Evolutionary conservation across 1,140 invertebrate species (phyloP).

Genomic region (Melanaphis sacchari): DNA sequence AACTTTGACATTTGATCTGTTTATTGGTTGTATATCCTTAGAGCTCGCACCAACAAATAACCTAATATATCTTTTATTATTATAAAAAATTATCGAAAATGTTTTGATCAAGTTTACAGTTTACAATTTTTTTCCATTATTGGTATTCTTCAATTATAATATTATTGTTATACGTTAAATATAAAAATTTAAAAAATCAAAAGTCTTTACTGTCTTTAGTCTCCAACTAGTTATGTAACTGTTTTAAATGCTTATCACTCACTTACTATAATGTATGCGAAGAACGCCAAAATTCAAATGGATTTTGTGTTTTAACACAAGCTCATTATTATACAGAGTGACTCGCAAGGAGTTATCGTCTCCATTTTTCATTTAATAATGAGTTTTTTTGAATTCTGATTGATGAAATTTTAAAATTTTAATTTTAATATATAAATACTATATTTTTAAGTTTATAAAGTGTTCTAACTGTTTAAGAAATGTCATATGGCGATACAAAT

Average conservation of each 20-base stretch:
- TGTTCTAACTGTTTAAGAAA: too few relatives aligned
- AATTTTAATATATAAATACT: too few relatives aligned
- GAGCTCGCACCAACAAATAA: background rate
- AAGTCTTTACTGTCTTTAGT: background rate
- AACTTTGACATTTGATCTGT: slow-evolving; percentile 1
- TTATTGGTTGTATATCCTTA: background rate
- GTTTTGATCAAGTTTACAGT: background rate
- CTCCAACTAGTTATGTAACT: background rate
- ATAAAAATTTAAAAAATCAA: background rate
- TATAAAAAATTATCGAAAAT: background rate
- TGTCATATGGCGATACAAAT: too few relatives aligned
- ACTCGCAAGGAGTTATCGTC: too few relatives aligned
- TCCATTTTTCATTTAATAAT: too few relatives aligned
- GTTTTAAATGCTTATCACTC: background rate
- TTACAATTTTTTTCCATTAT: background rate
- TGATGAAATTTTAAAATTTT: too few relatives aligned
- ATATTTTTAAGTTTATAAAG: too few relatives aligned
- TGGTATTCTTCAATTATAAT: background rate
- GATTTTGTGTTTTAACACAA: background rate
- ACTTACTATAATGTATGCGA: background rate
- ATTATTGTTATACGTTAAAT: background rate
- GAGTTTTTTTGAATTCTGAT: too few relatives aligned
- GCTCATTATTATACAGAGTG: background rate
- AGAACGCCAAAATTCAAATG: background rate
- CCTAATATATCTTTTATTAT: slow-evolving; percentile 5